Evolutionary conservation across 2,888 invertebrate species (phyloP), one percentile per base, ranked within the genome.

Genomic region (Acanthoscelides obtectus): DNA sequence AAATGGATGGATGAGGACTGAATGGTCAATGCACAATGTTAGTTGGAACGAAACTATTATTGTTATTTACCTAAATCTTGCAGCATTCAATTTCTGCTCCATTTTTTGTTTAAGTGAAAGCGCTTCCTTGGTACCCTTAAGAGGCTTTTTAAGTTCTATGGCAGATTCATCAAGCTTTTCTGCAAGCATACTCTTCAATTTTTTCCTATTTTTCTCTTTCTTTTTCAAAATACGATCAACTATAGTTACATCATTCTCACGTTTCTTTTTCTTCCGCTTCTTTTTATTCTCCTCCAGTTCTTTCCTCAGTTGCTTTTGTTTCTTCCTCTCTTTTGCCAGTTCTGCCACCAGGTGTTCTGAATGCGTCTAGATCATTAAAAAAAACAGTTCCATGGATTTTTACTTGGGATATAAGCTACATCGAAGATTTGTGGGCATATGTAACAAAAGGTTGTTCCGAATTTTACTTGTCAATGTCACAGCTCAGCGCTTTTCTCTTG

Each of bases 81-180:
- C 90, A 79, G 92, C 90, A 86, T 91, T 91, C 66, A 96, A 85
- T 81, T 90, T 89, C 64, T 89, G 87, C 81, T 91, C 80, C 92
- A 94, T 93, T 81, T 89, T 88, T 71, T 91, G 89, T 76, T 92
- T 86, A 63, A 92, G 70, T n/a, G 78, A 71, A 45, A 72, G 64
- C 45, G 71, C 21, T 17, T 45, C 45, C 45, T 45, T 45, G 12
- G n/a, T n/a, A n/a, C n/a, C n/a, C n/a, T n/a, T n/a, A n/a, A n/a
- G n/a, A n/a, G 66, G 21, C 20, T 17, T 20, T 20, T 20, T 20
- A 21, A 21, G 1, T 8, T 66, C 22, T 20, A 20, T 12, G 6
- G 20, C 20, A 4, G 65, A 64, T 19, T 70, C 63, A 22, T 75
- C 72, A 68, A 75, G 64, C 64, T 67, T 66, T 0, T 65, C 64